Evolutionary conservation across 2,797 vertebrate genomes (phyloP), one percentile per base, ranked within the genome.

Genomic region (Emys orbicularis): DNA sequence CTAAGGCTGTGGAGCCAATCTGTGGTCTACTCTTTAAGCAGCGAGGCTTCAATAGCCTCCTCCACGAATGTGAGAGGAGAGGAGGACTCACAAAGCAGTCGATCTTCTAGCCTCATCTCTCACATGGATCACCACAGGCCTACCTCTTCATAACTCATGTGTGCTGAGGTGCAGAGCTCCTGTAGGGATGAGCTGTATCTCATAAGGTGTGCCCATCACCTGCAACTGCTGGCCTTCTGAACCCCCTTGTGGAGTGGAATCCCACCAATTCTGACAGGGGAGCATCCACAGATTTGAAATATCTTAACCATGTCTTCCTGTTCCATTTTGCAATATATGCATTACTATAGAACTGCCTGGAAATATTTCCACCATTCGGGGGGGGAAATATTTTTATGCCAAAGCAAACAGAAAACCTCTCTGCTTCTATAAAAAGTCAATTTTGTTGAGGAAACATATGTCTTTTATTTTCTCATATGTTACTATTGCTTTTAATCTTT

Each of bases 401-500:
- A 74, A 74, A 76, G 74, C 25, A 44, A 47, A 76, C 37, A 76
- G 74, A 76, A 76, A 76, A 47, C 41, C 25, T 76, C 65, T 68
- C 74, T 76, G 41, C 7, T 72, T 72, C n/a, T 29, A 76, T 47
- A 68, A 68, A 68, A 76, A 47, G 44, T 76, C 7, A 47, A 76
- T 29, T 23, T 27, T 29, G 29, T 76, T 74, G 23, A 76, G 12
- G 87, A 31, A 65, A 59, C 82, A 15, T 15, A 83, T 85, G 88
- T 95, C 54, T 79, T 90, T 95, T 18, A 23, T 4, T 81, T 88
- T 82, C 84, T 8, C 85, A 27, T 90, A 49, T 3, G n/a, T 91
- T 37, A 89, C 49, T 83, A 79, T 79, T 93, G 83, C 92, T 96
- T 97, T 93, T 90, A 68, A 86, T 93, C 53, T 93, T 18, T 47